Evolutionary conservation across 2,113 vertebrate genomes (phyloP).

Genomic region (Phycodurus eques): DNA sequence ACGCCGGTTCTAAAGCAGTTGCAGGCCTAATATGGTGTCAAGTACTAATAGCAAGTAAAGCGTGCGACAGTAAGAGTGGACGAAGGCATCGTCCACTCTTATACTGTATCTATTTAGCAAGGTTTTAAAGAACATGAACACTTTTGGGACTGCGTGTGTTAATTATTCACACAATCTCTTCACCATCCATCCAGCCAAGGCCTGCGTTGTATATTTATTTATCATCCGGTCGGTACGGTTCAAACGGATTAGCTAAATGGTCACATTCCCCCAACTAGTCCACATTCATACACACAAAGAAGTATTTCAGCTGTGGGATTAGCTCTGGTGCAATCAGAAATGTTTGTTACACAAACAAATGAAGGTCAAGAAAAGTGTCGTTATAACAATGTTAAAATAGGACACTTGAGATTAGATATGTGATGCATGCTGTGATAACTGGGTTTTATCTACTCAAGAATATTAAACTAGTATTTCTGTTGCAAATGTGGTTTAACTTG

Average conservation of each 20-base stretch:
- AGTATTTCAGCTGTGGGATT: slow-evolving; percentile 29
- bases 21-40: background rate
- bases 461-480: background rate
- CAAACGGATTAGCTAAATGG: slow-evolving; percentile 18
- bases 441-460: background rate
- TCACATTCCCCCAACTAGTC: background rate
- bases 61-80: background rate
- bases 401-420: background rate
- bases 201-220: slow-evolving; percentile 6
- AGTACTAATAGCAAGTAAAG: background rate
- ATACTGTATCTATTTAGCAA: too few species aligned
- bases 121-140: background rate
- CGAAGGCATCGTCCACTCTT: background rate
- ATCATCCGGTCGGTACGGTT: slow-evolving; percentile 9
- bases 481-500: slow-evolving; percentile 4
- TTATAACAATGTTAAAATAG: background rate
- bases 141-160: background rate
- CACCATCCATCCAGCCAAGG: background rate
- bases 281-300: slow-evolving; percentile 7
- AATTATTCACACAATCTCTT: background rate
- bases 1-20: background rate
- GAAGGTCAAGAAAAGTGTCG: background rate
- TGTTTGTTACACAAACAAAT: slow-evolving; percentile 36
- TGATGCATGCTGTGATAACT: background rate
- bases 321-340: slow-evolving; percentile 26